Conservation (phyloP, 2,888 invertebrate species). For the Eugnorisma glareosa region DNA sequence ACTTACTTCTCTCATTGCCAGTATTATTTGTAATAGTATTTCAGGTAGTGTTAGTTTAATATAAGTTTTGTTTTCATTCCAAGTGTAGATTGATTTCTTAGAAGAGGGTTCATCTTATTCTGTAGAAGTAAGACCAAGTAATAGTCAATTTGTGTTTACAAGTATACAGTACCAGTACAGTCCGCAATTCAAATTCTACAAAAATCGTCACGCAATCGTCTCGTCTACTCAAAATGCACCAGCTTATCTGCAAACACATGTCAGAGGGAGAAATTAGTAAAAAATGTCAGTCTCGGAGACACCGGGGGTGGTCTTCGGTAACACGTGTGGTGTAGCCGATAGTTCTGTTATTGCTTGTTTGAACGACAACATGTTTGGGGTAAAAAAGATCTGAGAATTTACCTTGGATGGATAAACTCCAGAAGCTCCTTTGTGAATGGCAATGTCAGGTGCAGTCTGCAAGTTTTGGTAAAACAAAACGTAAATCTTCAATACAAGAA, state of each 20-base stretch:
- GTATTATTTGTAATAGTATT: background rate
- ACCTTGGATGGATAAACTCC: slow-evolving; percentile 10
- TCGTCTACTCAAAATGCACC: slow-evolving; percentile 68
- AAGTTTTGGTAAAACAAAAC: background rate
- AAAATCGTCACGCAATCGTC: slow-evolving; percentile 71
- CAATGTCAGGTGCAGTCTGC: slow-evolving; percentile 20
- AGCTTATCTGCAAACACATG: slow-evolving; percentile 86
- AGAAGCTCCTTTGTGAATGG: background rate
- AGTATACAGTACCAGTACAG: background rate
- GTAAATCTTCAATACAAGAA: background rate
- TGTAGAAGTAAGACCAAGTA: background rate
- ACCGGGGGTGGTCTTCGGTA: slow-evolving; percentile 79
- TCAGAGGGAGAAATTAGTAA: slow-evolving; percentile 80
- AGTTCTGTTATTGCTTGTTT: slow-evolving; percentile 61
- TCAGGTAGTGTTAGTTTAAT: background rate
- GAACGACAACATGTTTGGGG: slow-evolving; percentile 38
- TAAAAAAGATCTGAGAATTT: slow-evolving; percentile 43
- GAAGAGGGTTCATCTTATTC: background rate
- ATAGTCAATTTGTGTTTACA: background rate
- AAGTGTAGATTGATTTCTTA: too few species aligned
- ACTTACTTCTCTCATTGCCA: background rate
- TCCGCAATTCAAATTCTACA: background rate
- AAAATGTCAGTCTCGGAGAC: slow-evolving; percentile 71
- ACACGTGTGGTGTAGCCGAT: slow-evolving; percentile 61
- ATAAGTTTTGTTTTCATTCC: background rate